Conservation (phyloP, 92 coral and sea anemone species). For the Diadumene lineata region DNA sequence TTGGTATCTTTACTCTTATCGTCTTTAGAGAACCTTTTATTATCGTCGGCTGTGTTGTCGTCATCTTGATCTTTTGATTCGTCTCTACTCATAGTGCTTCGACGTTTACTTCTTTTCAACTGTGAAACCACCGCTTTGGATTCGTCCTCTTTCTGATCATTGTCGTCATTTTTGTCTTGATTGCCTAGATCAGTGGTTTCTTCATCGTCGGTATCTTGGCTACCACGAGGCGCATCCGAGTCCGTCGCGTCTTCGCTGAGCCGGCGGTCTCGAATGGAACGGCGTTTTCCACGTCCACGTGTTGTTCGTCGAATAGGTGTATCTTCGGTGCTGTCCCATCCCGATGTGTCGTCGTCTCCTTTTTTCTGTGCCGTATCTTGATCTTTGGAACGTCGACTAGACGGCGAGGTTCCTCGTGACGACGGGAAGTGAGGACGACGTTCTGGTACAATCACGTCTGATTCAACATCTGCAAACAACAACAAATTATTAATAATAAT, state of each 20-base stretch:
- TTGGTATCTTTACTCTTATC: slow-evolving; percentile 16
- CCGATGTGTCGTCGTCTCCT: slow-evolving; percentile 63
- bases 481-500: not conserved
- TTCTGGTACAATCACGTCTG: slow-evolving; percentile 68
- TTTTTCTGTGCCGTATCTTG: slow-evolving; percentile 9
- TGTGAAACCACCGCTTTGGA: not conserved
- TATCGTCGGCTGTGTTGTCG: slow-evolving; percentile 8
- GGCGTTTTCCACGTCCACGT: slow-evolving; percentile 50
- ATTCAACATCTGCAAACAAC: slow-evolving; percentile 55
- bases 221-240: slow-evolving; percentile 48
- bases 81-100: slow-evolving; percentile 25
- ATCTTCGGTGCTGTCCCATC: slow-evolving; percentile 72
- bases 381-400: slow-evolving; percentile 31
- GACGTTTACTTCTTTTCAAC: slow-evolving; percentile 10
- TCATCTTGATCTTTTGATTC: slow-evolving; percentile 1
- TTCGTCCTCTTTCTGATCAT: slow-evolving; percentile 3
- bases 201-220: slow-evolving; percentile 51
- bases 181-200: slow-evolving; percentile 18
- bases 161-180: slow-evolving; percentile 17
- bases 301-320: slow-evolving; percentile 19
- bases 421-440: slow-evolving; percentile 59
- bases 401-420: slow-evolving; percentile 28
- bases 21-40: slow-evolving; percentile 11
- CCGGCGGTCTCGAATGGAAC: slow-evolving; percentile 25
- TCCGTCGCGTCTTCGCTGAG: slow-evolving; percentile 42